Percentiles rank a stretch among this genome's conserved stretches.
These are phyloP conservation scores for Onychomys torridus DNA, from an alignment of 2,797 vertebrate species.

Conservation along the genomic window DNA sequence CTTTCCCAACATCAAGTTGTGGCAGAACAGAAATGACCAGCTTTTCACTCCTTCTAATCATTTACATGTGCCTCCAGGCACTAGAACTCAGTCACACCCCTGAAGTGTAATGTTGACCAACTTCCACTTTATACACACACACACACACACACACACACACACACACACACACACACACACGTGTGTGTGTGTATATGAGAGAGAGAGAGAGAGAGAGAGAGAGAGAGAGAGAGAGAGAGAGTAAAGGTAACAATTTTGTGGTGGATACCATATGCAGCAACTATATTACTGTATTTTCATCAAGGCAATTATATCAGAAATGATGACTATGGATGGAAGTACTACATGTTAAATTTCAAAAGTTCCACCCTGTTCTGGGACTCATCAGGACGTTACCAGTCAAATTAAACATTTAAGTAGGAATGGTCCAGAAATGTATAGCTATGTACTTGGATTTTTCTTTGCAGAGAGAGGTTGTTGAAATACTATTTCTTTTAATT, in stretches of 20 bases:
- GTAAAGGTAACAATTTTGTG: neutral
- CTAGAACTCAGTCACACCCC: neutral
- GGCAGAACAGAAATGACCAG: neutral
- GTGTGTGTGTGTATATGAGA: too few relatives aligned
- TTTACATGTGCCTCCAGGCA: neutral
- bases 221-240: too few relatives aligned
- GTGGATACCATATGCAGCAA: neutral
- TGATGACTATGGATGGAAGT: neutral
- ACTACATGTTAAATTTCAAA: neutral
- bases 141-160: too few relatives aligned
- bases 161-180: too few relatives aligned
- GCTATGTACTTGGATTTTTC: fast-evolving
- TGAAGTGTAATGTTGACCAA: neutral
- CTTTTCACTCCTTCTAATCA: neutral
- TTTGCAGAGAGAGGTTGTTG: neutral
- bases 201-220: too few relatives aligned
- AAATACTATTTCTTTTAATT: neutral
- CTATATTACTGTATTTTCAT: neutral
- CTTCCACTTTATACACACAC: too few relatives aligned
- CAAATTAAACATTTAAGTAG: neutral
- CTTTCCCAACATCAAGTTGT: neutral
- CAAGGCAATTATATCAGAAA: neutral
- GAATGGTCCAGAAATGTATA: neutral
- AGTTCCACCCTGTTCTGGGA: neutral
- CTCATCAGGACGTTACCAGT: neutral